Percentiles rank a stretch among this genome's conserved stretches.
phyloP scores from a whole-genome alignment of 2,888 invertebrate species.

The Limnephilus auricula region DNA sequence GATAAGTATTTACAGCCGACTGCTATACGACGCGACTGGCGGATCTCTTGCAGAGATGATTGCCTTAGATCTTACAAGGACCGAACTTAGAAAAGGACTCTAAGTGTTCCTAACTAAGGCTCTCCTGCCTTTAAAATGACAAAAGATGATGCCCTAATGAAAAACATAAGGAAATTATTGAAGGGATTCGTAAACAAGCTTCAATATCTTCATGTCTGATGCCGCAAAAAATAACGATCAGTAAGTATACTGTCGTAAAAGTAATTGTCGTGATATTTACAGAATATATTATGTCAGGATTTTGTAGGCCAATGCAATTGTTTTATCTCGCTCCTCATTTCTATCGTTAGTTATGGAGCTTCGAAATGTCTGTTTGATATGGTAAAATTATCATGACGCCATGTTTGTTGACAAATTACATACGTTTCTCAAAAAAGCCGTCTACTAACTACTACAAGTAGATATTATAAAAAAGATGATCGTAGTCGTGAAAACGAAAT shows the following conservation, averaged over 20 bases:
- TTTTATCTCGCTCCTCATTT: background rate
- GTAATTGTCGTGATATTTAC: background rate
- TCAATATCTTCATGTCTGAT: no score
- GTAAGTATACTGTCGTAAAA: no score
- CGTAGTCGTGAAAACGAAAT: no score
- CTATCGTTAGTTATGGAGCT: background rate
- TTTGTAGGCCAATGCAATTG: background rate
- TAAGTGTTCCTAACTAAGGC: background rate
- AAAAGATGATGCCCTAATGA: background rate
- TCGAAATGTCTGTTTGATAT: background rate
- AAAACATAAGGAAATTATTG: background rate
- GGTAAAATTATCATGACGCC: no score
- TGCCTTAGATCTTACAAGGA: background rate
- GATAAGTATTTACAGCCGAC: conserved; percentile 37
- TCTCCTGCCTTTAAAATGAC: background rate
- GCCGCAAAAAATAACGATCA: no score
- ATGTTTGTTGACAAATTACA: no score
- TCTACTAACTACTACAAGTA: no score
- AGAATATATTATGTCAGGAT: background rate
- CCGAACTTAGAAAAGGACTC: background rate
- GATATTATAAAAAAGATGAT: no score
- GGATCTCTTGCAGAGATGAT: background rate
- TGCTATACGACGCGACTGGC: background rate
- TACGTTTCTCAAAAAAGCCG: no score
- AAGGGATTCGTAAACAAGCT: background rate